Evolutionary conservation across 2,113 vertebrate genomes (phyloP), one percentile per base, ranked within the genome.

Genomic region (Phalacrocorax brasilianus): DNA sequence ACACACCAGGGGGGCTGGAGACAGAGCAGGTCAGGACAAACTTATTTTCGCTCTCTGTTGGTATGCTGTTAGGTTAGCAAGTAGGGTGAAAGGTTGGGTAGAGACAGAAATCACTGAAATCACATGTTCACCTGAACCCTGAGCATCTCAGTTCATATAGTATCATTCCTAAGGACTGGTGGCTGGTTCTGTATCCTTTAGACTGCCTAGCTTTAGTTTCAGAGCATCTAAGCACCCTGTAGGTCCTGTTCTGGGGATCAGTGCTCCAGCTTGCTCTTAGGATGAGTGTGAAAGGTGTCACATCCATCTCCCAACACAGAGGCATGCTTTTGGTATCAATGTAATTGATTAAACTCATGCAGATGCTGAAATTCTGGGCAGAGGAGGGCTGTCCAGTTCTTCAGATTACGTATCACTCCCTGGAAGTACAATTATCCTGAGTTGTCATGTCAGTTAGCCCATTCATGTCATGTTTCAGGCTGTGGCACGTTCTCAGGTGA

Each of bases 401-500:
- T 91, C 40, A 63, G 15, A 20, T 72, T 56, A 23, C 2, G 2
- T 14, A 21, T 56, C 58, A 44, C 14, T 86, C 49, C 44, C 35
- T 74, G 30, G 44, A 85, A 95, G 19, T 53, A 20, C 44, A 23
- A 5, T 66, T 93, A 42, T 73, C 67, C 58, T 63, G 23, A 2
- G 1, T 8, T 74, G 22, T 35, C 0, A 0, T 74, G 55, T 66
- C 55, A 55, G 32, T 87, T 77, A 52, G 47, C 26, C 32, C 18
- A 4, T 66, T 89, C 3, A n/a, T 44, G 8, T 9, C 0, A 0
- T 45, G 28, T 45, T 91, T 81, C 2, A 15, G 52, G 23, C 44
- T 91, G 26, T 32, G 22, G 30, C 2, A 1, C 4, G 1, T 93
- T 70, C 22, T 80, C 28, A 67, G 62, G 12, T 72, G 61, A 40